Conservation (phyloP, 2,113 vertebrate genomes). For the Cyprinodon brontotheroides region DNA sequence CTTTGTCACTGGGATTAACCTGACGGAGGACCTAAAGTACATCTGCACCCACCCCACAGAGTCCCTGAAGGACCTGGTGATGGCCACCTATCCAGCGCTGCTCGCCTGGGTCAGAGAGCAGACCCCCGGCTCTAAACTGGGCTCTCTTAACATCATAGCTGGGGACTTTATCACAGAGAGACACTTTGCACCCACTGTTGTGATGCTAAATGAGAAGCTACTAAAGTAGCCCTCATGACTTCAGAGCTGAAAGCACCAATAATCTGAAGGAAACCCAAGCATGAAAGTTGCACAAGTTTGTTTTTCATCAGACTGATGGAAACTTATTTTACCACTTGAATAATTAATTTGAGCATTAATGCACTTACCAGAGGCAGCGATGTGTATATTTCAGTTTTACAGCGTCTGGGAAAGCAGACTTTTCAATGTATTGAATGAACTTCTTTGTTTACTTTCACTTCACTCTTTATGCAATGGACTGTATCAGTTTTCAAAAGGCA, state of each 20-base stretch:
- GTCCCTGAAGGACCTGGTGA: constrained; percentile 82
- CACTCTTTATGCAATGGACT: constrained; percentile 56
- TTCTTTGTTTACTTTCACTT: constrained; percentile 54
- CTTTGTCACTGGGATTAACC: constrained; percentile 83
- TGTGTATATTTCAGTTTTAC: constrained; percentile 27
- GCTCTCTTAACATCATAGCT: constrained; percentile 81
- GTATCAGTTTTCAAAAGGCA: constrained; percentile 36
- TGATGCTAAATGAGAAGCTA: constrained; percentile 78
- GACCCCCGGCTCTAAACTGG: constrained; percentile 61
- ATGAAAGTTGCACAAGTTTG: constrained; percentile 48
- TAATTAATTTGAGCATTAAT: constrained; percentile 33
- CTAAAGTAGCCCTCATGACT: constrained; percentile 62
- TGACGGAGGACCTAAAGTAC: constrained; percentile 82
- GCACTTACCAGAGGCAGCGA: constrained; percentile 25
- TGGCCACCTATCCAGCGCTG: constrained; percentile 76
- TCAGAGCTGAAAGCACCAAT: constrained; percentile 2
- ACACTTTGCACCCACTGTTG: constrained; percentile 71
- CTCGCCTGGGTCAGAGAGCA: constrained; percentile 78
- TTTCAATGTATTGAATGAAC: constrained; percentile 45
- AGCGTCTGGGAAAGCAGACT: constrained; percentile 39
- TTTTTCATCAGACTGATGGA: constrained; percentile 27
- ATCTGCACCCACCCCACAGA: constrained; percentile 81
- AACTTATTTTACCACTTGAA: constrained; percentile 50
- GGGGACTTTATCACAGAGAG: constrained; percentile 81
- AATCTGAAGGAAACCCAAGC: constrained; percentile 27